Evolutionary conservation across 2,888 invertebrate genomes (phyloP).

Genomic region (Lutraria lutraria): DNA sequence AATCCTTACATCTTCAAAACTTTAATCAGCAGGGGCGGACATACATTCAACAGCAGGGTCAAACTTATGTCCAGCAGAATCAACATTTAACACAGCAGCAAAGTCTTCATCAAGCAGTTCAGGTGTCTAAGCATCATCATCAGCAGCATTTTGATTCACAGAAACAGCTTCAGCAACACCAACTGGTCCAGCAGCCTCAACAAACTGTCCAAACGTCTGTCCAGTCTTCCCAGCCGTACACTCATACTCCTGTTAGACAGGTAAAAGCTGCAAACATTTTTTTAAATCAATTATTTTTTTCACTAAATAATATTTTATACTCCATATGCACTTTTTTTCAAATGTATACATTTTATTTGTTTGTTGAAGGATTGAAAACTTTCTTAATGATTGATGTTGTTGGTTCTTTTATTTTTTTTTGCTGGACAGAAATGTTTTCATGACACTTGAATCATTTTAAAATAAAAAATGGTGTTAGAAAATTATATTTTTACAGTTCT

Average conservation of each 20-base stretch:
- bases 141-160: conserved; percentile 43
- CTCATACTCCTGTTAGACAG: conserved; percentile 28
- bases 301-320: neutral
- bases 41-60: neutral
- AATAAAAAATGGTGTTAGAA: too few species aligned
- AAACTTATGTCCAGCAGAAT: neutral
- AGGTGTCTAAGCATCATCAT: conserved; percentile 51
- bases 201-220: neutral
- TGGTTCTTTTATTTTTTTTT: neutral
- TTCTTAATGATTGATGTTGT: neutral
- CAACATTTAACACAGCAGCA: neutral
- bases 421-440: neutral
- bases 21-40: neutral
- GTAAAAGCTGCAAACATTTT: neutral
- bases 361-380: neutral
- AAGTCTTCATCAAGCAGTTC: conserved; percentile 2
- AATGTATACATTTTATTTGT: neutral
- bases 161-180: conserved; percentile 37
- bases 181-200: conserved; percentile 26
- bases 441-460: too few species aligned
- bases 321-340: neutral
- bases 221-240: neutral
- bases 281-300: neutral
- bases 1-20: neutral
- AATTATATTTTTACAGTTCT: too few species aligned